These are phyloP conservation scores for Drosophila obscura DNA, from an alignment of 1,140 invertebrate species.

Conservation along the genomic window DNA sequence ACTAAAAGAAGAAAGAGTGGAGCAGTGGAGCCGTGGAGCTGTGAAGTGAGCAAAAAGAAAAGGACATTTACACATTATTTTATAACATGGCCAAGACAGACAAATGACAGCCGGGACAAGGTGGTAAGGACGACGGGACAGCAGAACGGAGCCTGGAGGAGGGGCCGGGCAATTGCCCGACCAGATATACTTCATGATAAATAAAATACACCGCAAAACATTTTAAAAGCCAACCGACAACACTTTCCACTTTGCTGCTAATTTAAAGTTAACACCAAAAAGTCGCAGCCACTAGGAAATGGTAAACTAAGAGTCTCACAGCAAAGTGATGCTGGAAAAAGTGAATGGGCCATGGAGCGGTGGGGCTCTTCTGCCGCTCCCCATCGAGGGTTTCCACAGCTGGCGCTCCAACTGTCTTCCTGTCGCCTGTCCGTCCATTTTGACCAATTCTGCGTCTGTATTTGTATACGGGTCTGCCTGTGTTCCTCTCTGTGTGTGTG, in stretches of 20 bases:
- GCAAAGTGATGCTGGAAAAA: background rate
- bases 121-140: slow-evolving; percentile 17
- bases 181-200: slow-evolving; percentile 75
- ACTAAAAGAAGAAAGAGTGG: slow-evolving; percentile 17
- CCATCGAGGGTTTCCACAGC: slow-evolving; percentile 46
- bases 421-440: slow-evolving; percentile 23
- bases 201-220: slow-evolving; percentile 80
- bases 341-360: background rate
- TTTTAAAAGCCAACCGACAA: slow-evolving; percentile 82
- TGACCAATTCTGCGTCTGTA: background rate
- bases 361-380: slow-evolving; percentile 6
- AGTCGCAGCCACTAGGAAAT: slow-evolving; percentile 72
- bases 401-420: slow-evolving; percentile 46
- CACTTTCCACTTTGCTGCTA: slow-evolving; percentile 82
- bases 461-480: too few relatives aligned
- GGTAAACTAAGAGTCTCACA: slow-evolving; percentile 27
- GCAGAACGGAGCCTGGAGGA: background rate
- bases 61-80: slow-evolving; percentile 62
- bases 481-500: slow-evolving; percentile 8
- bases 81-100: slow-evolving; percentile 55
- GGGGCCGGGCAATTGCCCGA: slow-evolving; percentile 45
- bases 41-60: slow-evolving; percentile 24
- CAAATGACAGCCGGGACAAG: slow-evolving; percentile 57
- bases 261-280: slow-evolving; percentile 81
- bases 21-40: background rate